Evolutionary conservation across 2,113 vertebrate species (phyloP).

Genomic region (Haemorhous mexicanus): DNA sequence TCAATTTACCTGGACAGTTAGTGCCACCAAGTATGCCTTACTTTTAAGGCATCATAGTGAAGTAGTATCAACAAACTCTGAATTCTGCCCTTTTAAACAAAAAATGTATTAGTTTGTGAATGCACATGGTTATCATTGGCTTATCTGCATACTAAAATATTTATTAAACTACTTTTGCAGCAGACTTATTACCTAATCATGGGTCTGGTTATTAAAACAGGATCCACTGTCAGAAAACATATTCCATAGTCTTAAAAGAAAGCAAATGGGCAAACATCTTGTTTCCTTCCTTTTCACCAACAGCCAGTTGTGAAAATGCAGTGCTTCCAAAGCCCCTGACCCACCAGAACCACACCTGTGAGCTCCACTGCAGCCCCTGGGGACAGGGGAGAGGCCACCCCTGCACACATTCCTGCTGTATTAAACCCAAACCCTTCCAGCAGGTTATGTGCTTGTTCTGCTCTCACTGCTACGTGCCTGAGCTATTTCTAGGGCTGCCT

Average conservation of each 20-base stretch:
- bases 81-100: background rate
- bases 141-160: slow-evolving; percentile 17
- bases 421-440: background rate
- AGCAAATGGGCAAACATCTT: background rate
- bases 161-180: background rate
- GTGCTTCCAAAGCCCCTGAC: background rate
- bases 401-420: background rate
- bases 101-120: background rate
- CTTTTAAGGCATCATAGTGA: background rate
- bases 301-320: background rate
- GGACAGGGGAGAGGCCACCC: background rate
- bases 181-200: background rate
- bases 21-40: background rate
- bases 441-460: background rate
- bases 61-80: background rate
- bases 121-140: background rate
- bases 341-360: accelerated
- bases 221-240: background rate
- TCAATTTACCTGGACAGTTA: background rate
- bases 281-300: background rate
- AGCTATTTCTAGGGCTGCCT: background rate
- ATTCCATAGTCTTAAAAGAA: background rate
- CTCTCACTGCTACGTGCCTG: background rate
- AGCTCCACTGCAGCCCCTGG: accelerated
- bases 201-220: background rate